Conservation (phyloP, 2,797 vertebrate genomes). For the Myotis daubentonii region DNA sequence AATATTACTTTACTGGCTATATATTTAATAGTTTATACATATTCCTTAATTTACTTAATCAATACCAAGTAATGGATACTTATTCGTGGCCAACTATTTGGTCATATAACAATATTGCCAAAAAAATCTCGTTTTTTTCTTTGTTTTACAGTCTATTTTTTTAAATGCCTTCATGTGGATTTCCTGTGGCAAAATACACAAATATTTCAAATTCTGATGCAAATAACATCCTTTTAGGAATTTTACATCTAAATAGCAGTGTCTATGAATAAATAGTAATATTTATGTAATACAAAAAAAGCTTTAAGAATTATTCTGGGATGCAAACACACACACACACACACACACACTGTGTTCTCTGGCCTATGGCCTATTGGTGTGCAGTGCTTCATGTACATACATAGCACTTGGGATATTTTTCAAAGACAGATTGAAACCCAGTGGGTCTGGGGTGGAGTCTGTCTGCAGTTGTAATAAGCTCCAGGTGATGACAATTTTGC, state of each 20-base stretch:
- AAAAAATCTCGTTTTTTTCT: background rate
- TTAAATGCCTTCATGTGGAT: background rate
- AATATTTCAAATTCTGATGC: background rate
- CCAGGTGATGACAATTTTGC: background rate
- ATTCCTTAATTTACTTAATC: background rate
- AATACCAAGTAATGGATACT: background rate
- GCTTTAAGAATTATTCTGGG: background rate
- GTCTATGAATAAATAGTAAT: background rate
- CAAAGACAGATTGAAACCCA: background rate
- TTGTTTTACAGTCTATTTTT: background rate
- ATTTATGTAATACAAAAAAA: conserved; percentile 8
- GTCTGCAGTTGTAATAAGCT: background rate
- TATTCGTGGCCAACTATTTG: background rate
- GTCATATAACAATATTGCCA: background rate
- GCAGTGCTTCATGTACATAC: background rate
- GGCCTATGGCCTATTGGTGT: background rate
- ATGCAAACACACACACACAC: background rate
- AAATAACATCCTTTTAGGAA: background rate
- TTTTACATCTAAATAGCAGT: background rate
- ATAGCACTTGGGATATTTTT: background rate
- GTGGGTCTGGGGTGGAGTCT: background rate
- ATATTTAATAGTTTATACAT: background rate
- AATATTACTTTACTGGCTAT: background rate
- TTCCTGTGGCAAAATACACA: background rate
- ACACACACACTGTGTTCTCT: background rate